Percentiles rank a stretch among this genome's conserved stretches.
Conservation (phyloP, 2,888 invertebrate species). For the Diaprepes abbreviatus region DNA sequence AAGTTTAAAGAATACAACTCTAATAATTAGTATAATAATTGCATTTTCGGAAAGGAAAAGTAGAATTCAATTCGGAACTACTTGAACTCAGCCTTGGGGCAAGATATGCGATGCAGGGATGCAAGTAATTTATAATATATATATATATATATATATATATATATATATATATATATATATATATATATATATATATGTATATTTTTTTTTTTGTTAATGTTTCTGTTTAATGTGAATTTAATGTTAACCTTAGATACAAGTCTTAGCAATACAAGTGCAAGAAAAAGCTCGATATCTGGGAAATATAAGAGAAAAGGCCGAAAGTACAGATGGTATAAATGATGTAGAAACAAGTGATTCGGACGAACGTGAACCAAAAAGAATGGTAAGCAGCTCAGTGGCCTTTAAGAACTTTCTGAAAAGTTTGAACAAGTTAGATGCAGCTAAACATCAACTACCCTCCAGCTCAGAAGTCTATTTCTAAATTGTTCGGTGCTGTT, state of each 20-base stretch:
- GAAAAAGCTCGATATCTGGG: constrained; percentile 54
- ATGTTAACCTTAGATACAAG: constrained; percentile 53
- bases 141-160: no score
- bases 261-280: constrained; percentile 53
- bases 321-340: constrained; percentile 28
- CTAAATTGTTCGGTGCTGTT: constrained; percentile 4
- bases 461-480: constrained; percentile 19
- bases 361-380: constrained; percentile 50
- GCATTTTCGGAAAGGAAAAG: no score
- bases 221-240: no score
- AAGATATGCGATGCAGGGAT: no score
- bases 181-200: no score
- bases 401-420: constrained; percentile 62
- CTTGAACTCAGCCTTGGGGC: no score
- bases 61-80: no score
- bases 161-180: no score
- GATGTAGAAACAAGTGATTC: constrained; percentile 50
- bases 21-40: no score
- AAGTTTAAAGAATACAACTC: no score
- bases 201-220: no score
- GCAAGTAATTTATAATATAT: no score
- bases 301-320: constrained; percentile 47
- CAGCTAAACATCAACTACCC: constrained; percentile 20
- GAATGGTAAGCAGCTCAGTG: constrained; percentile 60
- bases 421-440: constrained; percentile 47